phyloP scores from a whole-genome alignment of 1,140 invertebrate species.

The Yoshiicerus persimilis region DNA sequence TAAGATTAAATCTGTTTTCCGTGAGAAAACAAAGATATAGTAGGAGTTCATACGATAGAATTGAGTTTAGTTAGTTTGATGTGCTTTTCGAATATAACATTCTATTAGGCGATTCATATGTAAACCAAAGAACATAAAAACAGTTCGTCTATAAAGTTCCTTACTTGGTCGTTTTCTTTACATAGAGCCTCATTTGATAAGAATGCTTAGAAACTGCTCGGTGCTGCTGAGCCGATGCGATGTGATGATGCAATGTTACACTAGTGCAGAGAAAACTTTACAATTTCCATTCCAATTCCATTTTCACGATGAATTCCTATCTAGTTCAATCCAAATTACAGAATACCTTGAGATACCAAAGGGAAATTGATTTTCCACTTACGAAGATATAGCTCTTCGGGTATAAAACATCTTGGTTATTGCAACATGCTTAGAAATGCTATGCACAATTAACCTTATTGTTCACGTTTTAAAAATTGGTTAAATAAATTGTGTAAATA shows the following conservation, averaged over 20 bases:
- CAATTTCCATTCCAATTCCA: background rate
- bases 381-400: background rate
- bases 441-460: background rate
- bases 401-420: background rate
- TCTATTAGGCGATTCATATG: background rate
- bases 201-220: background rate
- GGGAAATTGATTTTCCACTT: background rate
- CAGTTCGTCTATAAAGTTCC: background rate
- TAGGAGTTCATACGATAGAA: too few species aligned
- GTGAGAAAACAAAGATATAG: background rate
- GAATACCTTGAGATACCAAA: background rate
- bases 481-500: background rate
- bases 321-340: background rate
- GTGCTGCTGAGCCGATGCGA: background rate
- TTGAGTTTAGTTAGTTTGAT: too few species aligned
- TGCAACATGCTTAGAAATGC: background rate
- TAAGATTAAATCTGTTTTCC: background rate
- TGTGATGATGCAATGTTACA: background rate
- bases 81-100: background rate
- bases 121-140: too few species aligned
- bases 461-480: background rate
- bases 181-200: background rate
- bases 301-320: background rate
- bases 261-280: background rate
- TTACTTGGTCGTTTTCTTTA: background rate